Percentiles rank a stretch among this genome's conserved stretches.
phyloP scores from a whole-genome alignment of 2,113 vertebrate species.

The Megaceryle torquata region DNA sequence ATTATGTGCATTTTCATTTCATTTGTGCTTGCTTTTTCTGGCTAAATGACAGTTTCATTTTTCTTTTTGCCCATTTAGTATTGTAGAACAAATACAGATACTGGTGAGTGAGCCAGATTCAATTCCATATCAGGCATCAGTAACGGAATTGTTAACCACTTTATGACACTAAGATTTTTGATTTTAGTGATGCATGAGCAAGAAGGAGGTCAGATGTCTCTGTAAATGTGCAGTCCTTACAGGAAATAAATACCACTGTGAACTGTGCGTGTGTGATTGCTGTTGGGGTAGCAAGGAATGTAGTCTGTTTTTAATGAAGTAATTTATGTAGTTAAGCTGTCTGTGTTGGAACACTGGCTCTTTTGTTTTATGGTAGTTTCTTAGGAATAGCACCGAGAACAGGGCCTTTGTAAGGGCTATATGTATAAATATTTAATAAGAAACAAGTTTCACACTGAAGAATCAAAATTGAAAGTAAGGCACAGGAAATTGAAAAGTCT shows the following conservation, averaged over 20 bases:
- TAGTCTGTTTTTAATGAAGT: neutral
- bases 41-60: neutral
- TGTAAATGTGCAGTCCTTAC: conserved; percentile 14
- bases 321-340: neutral
- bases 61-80: neutral
- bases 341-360: neutral
- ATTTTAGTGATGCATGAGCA: conserved; percentile 10
- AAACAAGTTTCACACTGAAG: neutral
- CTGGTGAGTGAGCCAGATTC: neutral
- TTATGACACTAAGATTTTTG: conserved; percentile 35
- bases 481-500: conserved; percentile 38
- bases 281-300: neutral
- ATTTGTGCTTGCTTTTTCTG: neutral
- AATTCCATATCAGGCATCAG: neutral
- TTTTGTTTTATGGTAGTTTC: neutral
- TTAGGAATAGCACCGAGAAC: neutral
- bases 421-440: neutral
- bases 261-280: neutral
- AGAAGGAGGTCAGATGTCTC: conserved; percentile 8
- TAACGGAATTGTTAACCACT: conserved; percentile 8
- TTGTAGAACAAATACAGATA: conserved; percentile 1
- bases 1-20: neutral
- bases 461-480: neutral
- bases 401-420: neutral
- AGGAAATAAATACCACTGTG: neutral